Evolutionary conservation across 2,888 invertebrate species (phyloP), one percentile per base, ranked within the genome.

Genomic region (Autographa gamma): DNA sequence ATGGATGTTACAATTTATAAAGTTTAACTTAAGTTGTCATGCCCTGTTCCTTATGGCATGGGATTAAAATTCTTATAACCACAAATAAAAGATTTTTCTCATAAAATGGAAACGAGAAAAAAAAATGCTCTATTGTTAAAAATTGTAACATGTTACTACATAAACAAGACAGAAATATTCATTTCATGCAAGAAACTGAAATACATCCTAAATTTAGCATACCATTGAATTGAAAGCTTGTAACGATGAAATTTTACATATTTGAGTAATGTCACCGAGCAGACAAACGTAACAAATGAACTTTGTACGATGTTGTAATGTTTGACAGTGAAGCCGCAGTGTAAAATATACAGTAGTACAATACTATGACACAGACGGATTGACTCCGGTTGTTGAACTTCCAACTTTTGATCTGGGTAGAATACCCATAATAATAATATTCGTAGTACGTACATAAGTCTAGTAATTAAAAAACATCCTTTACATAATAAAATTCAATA

Each of bases 241-340:
- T 54, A 58, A 43, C 60, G 60, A 67, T 25, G 25, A 63, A 11
- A 54, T 56, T 64, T 66, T 58, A 64, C 63, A 64, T 66, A 64
- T 66, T 66, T 69, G 59, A 66, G 59, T 52, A n/a, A 56, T 25
- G 59, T 41, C 19, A 70, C 43, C 32, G n/a, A 48, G 48, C 8
- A 48, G 48, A 48, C 56, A 16, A 34, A 41, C 43, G 48, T 60
- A 48, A 48, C 59, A 43, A 31, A 18, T 32, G 31, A 65, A 32
- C 34, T n/a, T 38, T 59, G 7, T 18, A 60, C 65, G 18, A 19
- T 60, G 6, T 34, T 59, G 18, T 60, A 48, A 60, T 66, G 19
- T 60, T 58, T 58, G 14, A 58, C 43, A 58, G n/a, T 43, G n/a
- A 59, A 31, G 3, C 1, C 64, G 43, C 65, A 7, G n/a, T 8